Base-by-base conservation (phyloP, 1,140 invertebrate genomes). In the Episyrphus balteatus region DNA sequence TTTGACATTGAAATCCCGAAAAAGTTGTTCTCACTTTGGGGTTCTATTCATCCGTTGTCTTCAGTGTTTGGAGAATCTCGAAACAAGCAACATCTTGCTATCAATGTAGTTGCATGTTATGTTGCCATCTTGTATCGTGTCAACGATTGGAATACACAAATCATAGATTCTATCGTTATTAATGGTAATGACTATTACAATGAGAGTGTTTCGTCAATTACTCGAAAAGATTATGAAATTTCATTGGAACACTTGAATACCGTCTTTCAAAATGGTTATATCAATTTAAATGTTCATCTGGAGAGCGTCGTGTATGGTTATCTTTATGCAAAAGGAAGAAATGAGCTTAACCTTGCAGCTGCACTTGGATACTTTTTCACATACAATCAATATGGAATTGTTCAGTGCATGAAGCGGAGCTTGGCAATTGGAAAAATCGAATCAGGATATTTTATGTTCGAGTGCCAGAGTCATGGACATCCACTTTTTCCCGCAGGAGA, bases 1-100 rank as follows among this genome's bases (percentile, higher is more conserved):
- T 80, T 74, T 72, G 75, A 79, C 52, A 71, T 79, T 3, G 78
- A 80, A 60, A 78, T 78, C 51, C 69, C 72, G n/a, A 72, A 73
- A 1, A 75, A 79, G 43, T 54, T 80, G 3, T 80, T 70, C 61
- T 79, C 77, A 0, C 54, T 80, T 0, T 74, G 75, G 70, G 76
- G 77, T 3, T 73, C 71, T 18, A 49, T 79, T 13, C 73, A 78
- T 68, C 75, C 76, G 3, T 56, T 69, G 38, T 73, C 75, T 15
- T 48, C 50, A 1, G 66, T 68, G 42, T 77, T 76, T 53, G 57
- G 59, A 1, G 52, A 70, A 14, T 40, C 50, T 1, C 67, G 75
- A 3, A 75, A 74, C 0, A 74, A 75, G 43, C 77, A 79, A 54
- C 75, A 76, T 26, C 55, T 79, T 11, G 71, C 70, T 5, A 76